Evolutionary conservation across 2,113 vertebrate species (phyloP), one percentile per base, ranked within the genome.

Genomic region (Cryptotis parvus): DNA sequence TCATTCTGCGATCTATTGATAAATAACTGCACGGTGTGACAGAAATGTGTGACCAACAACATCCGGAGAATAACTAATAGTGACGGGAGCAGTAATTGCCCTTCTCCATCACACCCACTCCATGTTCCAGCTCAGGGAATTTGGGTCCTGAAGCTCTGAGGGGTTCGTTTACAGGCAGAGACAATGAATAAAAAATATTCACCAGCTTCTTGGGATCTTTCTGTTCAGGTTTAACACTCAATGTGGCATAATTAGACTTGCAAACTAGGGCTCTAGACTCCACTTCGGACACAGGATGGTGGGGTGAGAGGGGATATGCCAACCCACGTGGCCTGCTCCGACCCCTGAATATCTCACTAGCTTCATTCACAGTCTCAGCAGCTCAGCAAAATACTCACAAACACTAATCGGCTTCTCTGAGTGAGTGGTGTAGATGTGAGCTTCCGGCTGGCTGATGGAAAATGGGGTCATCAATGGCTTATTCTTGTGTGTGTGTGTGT

Each of bases 31-130:
- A 20, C 55, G 24, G 9, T 52, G 15, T 6, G 69, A 81, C 20
- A 81, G 69, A 55, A 89, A 79, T 68, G 55, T 37, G 68, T 18
- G 29, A n/a, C 39, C 92, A 91, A 26, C n/a, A 84, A 18, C 9
- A 22, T 52, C 81, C 45, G 3, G 43, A 80, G 55, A 69, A 22
- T 11, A 18, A 81, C 41, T 0, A 43, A 37, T 31, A 3, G 70
- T 27, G 9, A 66, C 4, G 33, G 2, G 20, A 27, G 37, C 16
- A 9, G 2, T 12, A 66, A 24, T 1, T 6, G 74, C n/a, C 37
- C 6, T 24, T 18, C 26, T 15, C 6, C 45, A 3, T 16, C 2
- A 1, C 20, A 9, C 11, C 4, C 20, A 6, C 49, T 52, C 6
- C 16, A 26, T 1, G 12, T 9, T 37, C 58, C 31, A 1, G 39